These are phyloP conservation scores for Lasioglossum marginatum DNA, from an alignment of 2,888 invertebrate genomes.

Conservation along the genomic window DNA sequence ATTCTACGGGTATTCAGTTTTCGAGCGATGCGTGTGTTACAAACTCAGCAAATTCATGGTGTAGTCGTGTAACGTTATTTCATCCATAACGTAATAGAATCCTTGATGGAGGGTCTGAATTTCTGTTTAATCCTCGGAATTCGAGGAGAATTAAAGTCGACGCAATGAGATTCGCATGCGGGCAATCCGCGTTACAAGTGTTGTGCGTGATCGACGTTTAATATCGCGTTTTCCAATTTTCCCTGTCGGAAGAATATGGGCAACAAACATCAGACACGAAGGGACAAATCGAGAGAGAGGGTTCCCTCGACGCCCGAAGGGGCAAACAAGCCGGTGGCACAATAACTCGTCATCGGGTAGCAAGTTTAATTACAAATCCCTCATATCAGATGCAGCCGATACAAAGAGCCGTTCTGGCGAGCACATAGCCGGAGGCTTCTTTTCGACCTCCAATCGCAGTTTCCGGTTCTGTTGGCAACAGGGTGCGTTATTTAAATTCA, in stretches of 20 bases:
- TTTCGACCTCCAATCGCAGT: slow-evolving; percentile 44
- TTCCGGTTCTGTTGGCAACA: slow-evolving; percentile 33
- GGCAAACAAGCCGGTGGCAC: slow-evolving; percentile 22
- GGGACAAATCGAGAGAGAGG: neutral
- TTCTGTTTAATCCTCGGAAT: neutral
- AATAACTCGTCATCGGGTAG: slow-evolving; percentile 40
- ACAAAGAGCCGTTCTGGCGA: slow-evolving; percentile 42
- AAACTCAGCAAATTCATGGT: neutral
- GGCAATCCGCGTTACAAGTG: neutral
- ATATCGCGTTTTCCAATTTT: slow-evolving; percentile 3
- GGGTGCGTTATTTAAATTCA: slow-evolving; percentile 63
- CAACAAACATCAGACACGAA: neutral
- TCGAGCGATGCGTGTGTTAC: neutral
- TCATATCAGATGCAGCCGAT: slow-evolving; percentile 48
- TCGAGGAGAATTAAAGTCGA: neutral
- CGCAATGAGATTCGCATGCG: neutral
- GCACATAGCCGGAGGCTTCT: slow-evolving; percentile 60
- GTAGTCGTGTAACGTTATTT: neutral
- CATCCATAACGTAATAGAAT: neutral
- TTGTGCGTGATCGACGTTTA: neutral
- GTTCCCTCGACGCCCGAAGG: neutral
- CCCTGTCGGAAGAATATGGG: neutral
- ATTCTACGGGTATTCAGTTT: neutral
- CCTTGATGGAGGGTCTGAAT: neutral
- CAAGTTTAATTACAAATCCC: slow-evolving; percentile 51